These are phyloP conservation scores for Pelecanoides urinatrix DNA, from an alignment of 2,113 vertebrate genomes.

Conservation along the genomic window DNA sequence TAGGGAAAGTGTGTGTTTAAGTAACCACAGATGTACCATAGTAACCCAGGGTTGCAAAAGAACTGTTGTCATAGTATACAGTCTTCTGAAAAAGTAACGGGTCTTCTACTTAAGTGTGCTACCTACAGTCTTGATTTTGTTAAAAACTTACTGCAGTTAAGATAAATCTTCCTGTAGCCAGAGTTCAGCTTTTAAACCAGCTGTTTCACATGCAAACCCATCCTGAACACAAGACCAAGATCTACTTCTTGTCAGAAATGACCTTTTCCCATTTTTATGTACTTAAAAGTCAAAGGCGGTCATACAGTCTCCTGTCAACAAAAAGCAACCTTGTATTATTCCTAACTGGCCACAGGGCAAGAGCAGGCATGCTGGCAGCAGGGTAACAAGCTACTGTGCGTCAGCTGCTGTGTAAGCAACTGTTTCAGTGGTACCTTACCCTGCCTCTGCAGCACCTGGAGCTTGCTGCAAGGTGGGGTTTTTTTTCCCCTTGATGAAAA, in stretches of 20 bases:
- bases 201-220: background rate
- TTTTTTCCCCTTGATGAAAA: background rate
- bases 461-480: background rate
- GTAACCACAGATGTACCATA: background rate
- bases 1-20: background rate
- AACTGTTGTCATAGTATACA: background rate
- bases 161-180: background rate
- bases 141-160: background rate
- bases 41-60: background rate
- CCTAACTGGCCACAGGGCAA: background rate
- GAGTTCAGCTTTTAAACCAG: background rate
- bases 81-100: background rate
- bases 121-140: background rate
- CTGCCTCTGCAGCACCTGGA: background rate
- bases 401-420: background rate
- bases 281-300: background rate
- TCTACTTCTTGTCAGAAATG: background rate
- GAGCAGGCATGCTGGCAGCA: background rate
- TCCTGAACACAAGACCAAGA: background rate
- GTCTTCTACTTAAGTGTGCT: background rate
- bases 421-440: background rate
- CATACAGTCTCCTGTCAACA: background rate
- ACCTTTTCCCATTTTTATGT: background rate
- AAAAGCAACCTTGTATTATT: background rate
- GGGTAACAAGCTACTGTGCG: background rate